A percentile compares a stretch with the other conserved stretches of the same genome.
Evolutionary conservation across 2,888 invertebrate genomes (phyloP).

Genomic region (Cerceris ruficornis): DNA sequence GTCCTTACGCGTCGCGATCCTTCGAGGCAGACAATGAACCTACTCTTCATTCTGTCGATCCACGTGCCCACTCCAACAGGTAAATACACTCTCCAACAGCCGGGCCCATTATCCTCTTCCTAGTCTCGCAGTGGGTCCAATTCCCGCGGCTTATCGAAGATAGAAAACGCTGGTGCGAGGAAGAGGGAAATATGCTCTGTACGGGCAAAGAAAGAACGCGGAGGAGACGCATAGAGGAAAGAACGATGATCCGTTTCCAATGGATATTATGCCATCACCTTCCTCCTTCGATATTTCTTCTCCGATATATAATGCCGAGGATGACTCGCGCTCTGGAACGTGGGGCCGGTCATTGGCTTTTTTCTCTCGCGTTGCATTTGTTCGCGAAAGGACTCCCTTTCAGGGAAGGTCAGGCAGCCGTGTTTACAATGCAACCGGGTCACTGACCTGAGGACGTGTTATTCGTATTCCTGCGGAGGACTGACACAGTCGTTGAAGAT

Average conservation of each 20-base stretch:
- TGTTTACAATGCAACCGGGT: neutral
- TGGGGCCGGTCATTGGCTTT: no score
- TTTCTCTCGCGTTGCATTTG: no score
- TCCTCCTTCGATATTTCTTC: neutral
- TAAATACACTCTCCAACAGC: constrained; percentile 53
- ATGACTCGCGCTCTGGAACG: no score
- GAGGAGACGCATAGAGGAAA: no score
- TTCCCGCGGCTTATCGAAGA: constrained; percentile 44
- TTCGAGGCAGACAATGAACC: constrained; percentile 68
- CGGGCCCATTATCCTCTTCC: constrained; percentile 57
- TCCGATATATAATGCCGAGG: constrained; percentile 23
- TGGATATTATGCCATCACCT: constrained; percentile 46
- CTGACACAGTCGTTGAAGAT: neutral
- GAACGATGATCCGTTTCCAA: constrained; percentile 45
- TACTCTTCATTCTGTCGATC: constrained; percentile 72
- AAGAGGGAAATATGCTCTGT: neutral
- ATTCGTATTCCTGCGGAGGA: neutral
- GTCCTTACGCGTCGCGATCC: constrained; percentile 57
- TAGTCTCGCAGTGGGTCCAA: constrained; percentile 45
- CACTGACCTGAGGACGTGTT: constrained; percentile 1
- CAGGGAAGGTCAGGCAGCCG: neutral
- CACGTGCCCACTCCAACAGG: constrained; percentile 57
- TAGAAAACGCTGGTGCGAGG: constrained; percentile 18
- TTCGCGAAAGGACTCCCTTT: neutral
- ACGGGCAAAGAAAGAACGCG: constrained; percentile 6